Conservation (phyloP, 2,888 invertebrate genomes). For the Allolobophora icterica region DNA sequence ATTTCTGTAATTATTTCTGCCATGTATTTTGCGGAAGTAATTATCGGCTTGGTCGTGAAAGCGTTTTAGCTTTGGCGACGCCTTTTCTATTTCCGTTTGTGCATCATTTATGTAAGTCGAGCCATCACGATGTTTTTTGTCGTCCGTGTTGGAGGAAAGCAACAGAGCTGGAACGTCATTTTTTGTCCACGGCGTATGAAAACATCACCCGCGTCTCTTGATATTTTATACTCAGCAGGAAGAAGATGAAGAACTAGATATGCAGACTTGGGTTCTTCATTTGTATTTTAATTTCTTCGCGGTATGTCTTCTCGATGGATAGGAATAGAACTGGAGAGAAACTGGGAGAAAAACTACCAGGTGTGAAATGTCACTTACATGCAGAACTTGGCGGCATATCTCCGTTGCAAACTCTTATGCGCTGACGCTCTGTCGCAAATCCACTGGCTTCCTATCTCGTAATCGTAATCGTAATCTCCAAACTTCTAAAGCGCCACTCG, state of each 20-base stretch:
- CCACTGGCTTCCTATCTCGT: too few relatives aligned
- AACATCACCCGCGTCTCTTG: background rate
- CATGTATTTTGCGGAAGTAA: background rate
- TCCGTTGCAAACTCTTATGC: too few relatives aligned
- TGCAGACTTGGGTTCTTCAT: background rate
- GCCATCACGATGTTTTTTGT: too few relatives aligned
- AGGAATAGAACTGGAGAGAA: background rate
- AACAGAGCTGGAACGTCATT: background rate
- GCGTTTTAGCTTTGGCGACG: background rate
- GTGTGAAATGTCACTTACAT: too few relatives aligned
- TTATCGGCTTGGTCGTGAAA: background rate
- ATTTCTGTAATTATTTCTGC: background rate
- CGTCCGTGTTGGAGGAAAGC: too few relatives aligned
- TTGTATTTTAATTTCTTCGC: background rate
- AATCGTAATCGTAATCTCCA: too few relatives aligned
- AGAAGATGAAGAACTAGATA: background rate
- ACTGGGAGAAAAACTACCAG: background rate
- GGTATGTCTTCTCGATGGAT: background rate
- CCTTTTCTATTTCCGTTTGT: background rate
- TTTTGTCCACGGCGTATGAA: background rate
- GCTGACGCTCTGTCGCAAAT: too few relatives aligned
- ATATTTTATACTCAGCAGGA: background rate
- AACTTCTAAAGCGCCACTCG: too few relatives aligned
- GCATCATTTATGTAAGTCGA: too few relatives aligned
- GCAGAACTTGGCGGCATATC: too few relatives aligned